Evolutionary conservation across 2,888 invertebrate species (phyloP), one percentile per base, ranked within the genome.

Genomic region (Tromatobia lineatoria): DNA sequence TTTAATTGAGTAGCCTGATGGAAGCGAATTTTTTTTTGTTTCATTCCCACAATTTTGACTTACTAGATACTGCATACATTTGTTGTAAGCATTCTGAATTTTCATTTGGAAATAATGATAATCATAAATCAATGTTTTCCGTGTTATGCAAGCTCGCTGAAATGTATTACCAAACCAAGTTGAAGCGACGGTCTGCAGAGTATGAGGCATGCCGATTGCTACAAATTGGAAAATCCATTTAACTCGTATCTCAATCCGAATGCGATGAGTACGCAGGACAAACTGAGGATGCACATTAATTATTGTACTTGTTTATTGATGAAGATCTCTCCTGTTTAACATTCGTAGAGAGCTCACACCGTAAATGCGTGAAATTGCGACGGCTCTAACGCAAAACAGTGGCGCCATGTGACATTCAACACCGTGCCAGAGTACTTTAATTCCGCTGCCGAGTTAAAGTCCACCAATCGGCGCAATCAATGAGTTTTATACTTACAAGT

Each of bases 221-320:
- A 82, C 77, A 82, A 82, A 82, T 82, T 82, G 82, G 71, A 82
- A 82, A 82, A 77, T 77, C 73, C 82, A 82, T 82, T 82, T 47
- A 66, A 66, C 38, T 66, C 71, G 64, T 71, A 76, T 64, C 54
- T 64, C 45, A 71, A 82, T 59, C 57, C 67, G 57, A 50, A 38
- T 23, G 34, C 66, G 4, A 25, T 23, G 64, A 29, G 11, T 45
- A 25, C 25, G 29, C 80, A 11, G 69, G 69, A 80, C 69, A 66
- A 80, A 76, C 76, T 25, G 71, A 25, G 75, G 59, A 54, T 20
- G 59, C 47, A 64, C 81, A n/a, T n/a, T n/a, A n/a, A n/a, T n/a
- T n/a, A n/a, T n/a, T n/a, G n/a, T n/a, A n/a, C n/a, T n/a, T n/a
- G n/a, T n/a, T n/a, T n/a, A n/a, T n/a, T n/a, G n/a, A n/a, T n/a